Percentiles rank a stretch among this genome's conserved stretches.
phyloP scores from a whole-genome alignment of 2,888 invertebrate genomes.

The Fabriciana adippe region DNA sequence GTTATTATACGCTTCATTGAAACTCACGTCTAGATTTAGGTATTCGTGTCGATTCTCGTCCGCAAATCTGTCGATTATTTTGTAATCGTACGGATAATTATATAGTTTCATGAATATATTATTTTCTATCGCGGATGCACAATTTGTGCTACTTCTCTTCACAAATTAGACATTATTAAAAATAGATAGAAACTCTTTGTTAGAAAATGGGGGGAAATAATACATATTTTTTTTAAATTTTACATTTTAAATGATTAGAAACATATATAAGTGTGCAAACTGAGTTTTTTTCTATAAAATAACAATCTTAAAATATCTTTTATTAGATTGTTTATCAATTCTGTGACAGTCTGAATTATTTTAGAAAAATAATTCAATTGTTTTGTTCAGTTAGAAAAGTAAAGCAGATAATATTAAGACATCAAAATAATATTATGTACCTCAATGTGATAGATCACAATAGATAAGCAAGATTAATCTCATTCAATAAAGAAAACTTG shows the following conservation, averaged over 20 bases:
- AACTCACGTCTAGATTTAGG: slow-evolving; percentile 16
- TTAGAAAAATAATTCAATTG: too few species aligned
- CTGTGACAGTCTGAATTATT: background rate
- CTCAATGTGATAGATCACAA: too few species aligned
- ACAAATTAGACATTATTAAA: background rate
- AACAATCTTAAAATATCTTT: background rate
- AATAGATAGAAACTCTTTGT: background rate
- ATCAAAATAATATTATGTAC: too few species aligned
- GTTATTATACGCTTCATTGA: slow-evolving; percentile 37
- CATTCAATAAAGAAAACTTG: too few species aligned
- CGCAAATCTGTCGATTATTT: slow-evolving; percentile 21
- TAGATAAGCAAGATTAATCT: too few species aligned
- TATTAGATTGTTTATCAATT: slow-evolving; percentile 1
- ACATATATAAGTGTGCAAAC: too few species aligned
- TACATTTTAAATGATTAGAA: too few species aligned
- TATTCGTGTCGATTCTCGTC: slow-evolving; percentile 17
- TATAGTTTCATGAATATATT: slow-evolving; percentile 15
- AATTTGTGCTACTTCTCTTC: slow-evolving; percentile 3
- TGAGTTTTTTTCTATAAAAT: too few species aligned
- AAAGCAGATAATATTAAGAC: too few species aligned
- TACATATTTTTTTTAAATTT: too few species aligned
- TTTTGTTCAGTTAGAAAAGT: too few species aligned
- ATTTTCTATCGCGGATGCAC: slow-evolving; percentile 10
- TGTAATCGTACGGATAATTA: slow-evolving; percentile 18
- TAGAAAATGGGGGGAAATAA: background rate